These are phyloP conservation scores for Pelodiscus sinensis DNA, from an alignment of 2,113 vertebrate genomes.

Conservation along the genomic window DNA sequence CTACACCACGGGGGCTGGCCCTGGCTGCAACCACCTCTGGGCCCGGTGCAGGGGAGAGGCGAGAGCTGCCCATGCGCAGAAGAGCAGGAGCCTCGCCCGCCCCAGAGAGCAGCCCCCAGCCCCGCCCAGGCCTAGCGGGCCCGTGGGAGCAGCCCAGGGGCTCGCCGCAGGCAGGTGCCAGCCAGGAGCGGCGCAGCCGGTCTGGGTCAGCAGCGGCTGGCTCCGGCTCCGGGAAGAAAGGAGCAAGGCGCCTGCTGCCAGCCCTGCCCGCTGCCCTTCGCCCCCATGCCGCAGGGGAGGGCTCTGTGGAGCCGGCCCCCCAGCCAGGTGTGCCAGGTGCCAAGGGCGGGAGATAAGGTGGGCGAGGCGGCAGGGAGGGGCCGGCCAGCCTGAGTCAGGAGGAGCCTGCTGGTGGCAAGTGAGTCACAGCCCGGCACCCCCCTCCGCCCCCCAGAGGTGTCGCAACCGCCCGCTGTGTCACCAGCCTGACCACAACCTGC, in stretches of 20 bases:
- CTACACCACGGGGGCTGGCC: not conserved
- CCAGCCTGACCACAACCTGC: not conserved
- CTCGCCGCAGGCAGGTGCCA: not conserved
- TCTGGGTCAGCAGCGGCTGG: not conserved
- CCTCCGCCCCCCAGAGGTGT: conserved; percentile 61
- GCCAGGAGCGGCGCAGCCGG: not conserved
- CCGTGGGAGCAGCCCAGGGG: no score
- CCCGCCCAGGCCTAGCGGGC: not conserved
- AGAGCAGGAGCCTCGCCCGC: not conserved
- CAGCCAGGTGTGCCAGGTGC: conserved; percentile 69
- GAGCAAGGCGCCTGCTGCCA: conserved; percentile 30
- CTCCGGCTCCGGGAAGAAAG: not conserved
- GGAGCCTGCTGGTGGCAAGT: conserved; percentile 60
- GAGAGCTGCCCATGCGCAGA: not conserved
- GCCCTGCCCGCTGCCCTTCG: conserved; percentile 59
- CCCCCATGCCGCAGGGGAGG: conserved; percentile 62
- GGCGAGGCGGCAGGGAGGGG: conserved; percentile 68
- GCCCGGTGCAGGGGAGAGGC: no score
- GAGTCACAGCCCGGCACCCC: conserved; percentile 5
- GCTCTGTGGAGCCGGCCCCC: conserved; percentile 43
- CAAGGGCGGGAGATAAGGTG: conserved; percentile 71
- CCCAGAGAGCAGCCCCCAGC: not conserved
- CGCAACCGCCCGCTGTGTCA: not conserved
- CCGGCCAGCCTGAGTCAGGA: conserved; percentile 67
- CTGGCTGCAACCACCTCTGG: not conserved